Conservation (phyloP, 1,140 invertebrate species). For the Rhopalosiphum padi region DNA sequence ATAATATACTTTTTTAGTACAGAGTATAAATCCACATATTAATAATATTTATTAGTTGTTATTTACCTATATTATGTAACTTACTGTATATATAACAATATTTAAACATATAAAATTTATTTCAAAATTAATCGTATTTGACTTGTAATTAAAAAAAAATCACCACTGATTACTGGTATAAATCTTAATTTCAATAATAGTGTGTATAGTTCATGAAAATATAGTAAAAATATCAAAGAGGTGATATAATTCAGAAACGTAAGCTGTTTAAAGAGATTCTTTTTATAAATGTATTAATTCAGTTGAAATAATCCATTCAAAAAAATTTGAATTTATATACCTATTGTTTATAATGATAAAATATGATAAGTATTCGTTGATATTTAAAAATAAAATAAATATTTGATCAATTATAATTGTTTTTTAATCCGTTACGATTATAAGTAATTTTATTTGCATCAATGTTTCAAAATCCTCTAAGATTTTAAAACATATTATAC, state of each 20-base stretch:
- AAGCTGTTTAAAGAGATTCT: background rate
- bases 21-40: too few relatives aligned
- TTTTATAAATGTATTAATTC: background rate
- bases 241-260: background rate
- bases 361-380: too few relatives aligned
- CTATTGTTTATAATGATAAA: too few relatives aligned
- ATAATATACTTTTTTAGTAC: too few relatives aligned
- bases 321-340: background rate
- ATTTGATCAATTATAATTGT: background rate
- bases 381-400: background rate
- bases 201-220: background rate
- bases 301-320: background rate
- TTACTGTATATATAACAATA: background rate
- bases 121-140: background rate
- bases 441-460: background rate
- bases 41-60: too few relatives aligned
- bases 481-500: too few relatives aligned
- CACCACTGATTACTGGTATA: background rate
- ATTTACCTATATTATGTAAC: background rate
- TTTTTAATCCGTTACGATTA: background rate
- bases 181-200: background rate
- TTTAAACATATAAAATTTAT: background rate
- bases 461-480: background rate
- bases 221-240: background rate
- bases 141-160: background rate